These are phyloP conservation scores for Molorchus minor DNA, from an alignment of 2,888 invertebrate genomes.

Conservation along the genomic window DNA sequence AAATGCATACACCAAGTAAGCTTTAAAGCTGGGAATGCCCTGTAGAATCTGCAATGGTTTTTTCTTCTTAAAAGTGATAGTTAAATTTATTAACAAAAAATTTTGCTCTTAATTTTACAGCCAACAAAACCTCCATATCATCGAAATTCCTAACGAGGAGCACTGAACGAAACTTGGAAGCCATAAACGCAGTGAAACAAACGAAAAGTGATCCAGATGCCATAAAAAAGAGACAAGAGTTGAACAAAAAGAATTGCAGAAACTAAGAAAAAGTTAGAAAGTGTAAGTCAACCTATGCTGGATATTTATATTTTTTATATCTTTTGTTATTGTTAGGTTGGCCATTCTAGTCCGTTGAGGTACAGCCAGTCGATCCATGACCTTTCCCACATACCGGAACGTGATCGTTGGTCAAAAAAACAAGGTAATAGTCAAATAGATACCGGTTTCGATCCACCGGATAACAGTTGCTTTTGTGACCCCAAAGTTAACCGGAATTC, in stretches of 20 bases:
- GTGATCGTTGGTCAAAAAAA: slow-evolving; percentile 58
- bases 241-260: slow-evolving; percentile 84
- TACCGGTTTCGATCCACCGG: slow-evolving; percentile 32
- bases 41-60: too few relatives aligned
- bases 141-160: slow-evolving; percentile 65
- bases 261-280: slow-evolving; percentile 86
- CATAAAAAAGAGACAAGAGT: slow-evolving; percentile 76
- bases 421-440: slow-evolving; percentile 43
- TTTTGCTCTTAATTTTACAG: slow-evolving; percentile 49
- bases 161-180: slow-evolving; percentile 62
- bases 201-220: slow-evolving; percentile 72
- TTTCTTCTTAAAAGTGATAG: neutral
- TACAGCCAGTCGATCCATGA: slow-evolving; percentile 89
- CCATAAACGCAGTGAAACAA: slow-evolving; percentile 67
- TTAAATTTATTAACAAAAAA: neutral
- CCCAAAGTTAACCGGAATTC: slow-evolving; percentile 37
- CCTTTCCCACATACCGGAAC: slow-evolving; percentile 75
- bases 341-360: slow-evolving; percentile 80
- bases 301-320: neutral
- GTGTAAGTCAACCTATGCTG: slow-evolving; percentile 69
- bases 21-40: neutral
- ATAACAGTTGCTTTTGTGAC: slow-evolving; percentile 48
- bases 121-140: slow-evolving; percentile 70
- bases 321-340: slow-evolving; percentile 67
- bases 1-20: slow-evolving; percentile 44